A percentile compares a stretch with the other conserved stretches of the same genome.
Conservation (phyloP, 2,797 vertebrate genomes). For the Poecilia gillii region DNA sequence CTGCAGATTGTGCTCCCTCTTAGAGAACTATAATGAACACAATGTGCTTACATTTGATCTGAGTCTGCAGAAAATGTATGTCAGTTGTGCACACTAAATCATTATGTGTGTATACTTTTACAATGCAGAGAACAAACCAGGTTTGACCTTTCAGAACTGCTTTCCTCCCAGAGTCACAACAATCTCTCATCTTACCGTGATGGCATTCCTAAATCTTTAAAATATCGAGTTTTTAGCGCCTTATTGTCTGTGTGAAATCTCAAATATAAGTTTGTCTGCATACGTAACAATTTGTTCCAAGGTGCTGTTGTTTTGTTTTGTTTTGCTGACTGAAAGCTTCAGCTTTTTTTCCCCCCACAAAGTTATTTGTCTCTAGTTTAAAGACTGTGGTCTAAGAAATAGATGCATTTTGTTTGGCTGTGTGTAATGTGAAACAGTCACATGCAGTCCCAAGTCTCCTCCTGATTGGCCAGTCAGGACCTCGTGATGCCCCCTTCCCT, state of each 20-base stretch:
- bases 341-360: neutral
- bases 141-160: conserved; percentile 4
- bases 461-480: neutral
- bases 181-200: neutral
- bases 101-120: conserved; percentile 5
- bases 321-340: neutral
- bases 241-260: neutral
- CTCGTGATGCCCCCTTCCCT: neutral
- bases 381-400: neutral
- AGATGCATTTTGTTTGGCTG: neutral
- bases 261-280: neutral
- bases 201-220: neutral
- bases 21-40: conserved; percentile 39
- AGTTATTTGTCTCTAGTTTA: neutral
- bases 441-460: neutral
- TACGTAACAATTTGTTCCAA: neutral
- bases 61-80: conserved; percentile 41
- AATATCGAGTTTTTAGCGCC: neutral
- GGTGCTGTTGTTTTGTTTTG: neutral
- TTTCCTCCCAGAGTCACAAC: neutral
- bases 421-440: neutral
- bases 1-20: conserved; percentile 38
- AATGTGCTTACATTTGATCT: conserved; percentile 45
- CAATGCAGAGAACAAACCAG: neutral
- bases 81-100: conserved; percentile 2